Conservation (phyloP, 2,113 vertebrate genomes). For the Pluvialis apricaria region DNA sequence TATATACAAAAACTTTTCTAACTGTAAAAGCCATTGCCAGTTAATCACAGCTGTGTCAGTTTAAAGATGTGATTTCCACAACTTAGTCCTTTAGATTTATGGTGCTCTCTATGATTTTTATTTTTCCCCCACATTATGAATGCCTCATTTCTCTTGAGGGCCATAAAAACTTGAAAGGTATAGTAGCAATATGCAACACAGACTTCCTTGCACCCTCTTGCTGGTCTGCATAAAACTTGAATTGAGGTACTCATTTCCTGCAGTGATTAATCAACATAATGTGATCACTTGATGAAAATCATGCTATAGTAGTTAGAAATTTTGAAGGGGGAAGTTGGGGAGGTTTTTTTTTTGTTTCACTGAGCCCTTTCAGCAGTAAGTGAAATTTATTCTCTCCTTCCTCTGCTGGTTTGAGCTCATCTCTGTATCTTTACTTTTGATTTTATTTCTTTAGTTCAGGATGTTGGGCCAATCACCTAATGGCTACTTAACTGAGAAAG, state of each 20-base stretch:
- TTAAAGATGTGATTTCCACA: slow-evolving; percentile 65
- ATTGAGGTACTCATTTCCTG: slow-evolving; percentile 66
- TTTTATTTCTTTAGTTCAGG: slow-evolving; percentile 22
- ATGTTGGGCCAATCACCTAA: not conserved
- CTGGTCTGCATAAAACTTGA: slow-evolving; percentile 47
- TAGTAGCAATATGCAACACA: slow-evolving; percentile 61
- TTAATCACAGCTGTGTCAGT: slow-evolving; percentile 59
- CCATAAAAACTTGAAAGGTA: slow-evolving; percentile 61
- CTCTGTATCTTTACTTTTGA: not conserved
- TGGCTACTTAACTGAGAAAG: not conserved
- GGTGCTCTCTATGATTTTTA: slow-evolving; percentile 58
- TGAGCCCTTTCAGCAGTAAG: not conserved
- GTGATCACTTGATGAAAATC: slow-evolving; percentile 47
- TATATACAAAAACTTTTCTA: slow-evolving; percentile 34
- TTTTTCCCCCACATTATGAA: slow-evolving; percentile 45
- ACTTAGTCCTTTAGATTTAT: slow-evolving; percentile 64
- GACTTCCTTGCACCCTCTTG: slow-evolving; percentile 60
- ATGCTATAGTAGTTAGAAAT: not conserved
- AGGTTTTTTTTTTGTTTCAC: not conserved
- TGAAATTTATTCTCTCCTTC: slow-evolving; percentile 33
- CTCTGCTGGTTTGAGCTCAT: slow-evolving; percentile 1
- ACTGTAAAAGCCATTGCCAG: slow-evolving; percentile 59
- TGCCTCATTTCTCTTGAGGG: slow-evolving; percentile 59
- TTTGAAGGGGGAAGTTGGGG: not conserved
- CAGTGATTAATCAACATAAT: slow-evolving; percentile 63